Conservation (phyloP, 2,888 invertebrate species). For the Luperina testacea region DNA sequence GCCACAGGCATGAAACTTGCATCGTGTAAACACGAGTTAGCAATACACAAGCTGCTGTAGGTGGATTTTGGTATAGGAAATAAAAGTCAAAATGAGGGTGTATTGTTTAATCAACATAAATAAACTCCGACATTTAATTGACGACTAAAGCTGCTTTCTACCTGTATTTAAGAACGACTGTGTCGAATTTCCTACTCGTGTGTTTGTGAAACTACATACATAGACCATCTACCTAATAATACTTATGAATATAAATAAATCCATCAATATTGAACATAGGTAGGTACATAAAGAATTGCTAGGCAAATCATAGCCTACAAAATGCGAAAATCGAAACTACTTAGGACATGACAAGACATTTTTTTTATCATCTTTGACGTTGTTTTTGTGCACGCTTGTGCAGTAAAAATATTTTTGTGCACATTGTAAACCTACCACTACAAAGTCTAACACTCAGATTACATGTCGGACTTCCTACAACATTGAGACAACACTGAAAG, state of each 20-base stretch:
- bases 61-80: not conserved
- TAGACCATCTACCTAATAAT: constrained; percentile 1
- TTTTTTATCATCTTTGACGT: not conserved
- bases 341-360: not conserved
- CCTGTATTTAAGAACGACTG: constrained; percentile 41
- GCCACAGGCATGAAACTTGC: not conserved
- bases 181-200: constrained; percentile 49
- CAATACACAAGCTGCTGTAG: too few species aligned
- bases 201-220: constrained; percentile 52
- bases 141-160: constrained; percentile 58
- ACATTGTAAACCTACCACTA: constrained; percentile 35
- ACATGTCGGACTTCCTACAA: constrained; percentile 40
- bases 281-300: not conserved
- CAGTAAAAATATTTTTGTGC: constrained; percentile 49
- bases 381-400: constrained; percentile 47
- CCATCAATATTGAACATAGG: not conserved
- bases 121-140: constrained; percentile 58
- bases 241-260: not conserved
- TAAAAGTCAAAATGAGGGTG: constrained; percentile 51
- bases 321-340: constrained; percentile 19
- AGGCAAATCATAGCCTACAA: constrained; percentile 28
- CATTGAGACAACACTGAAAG: constrained; percentile 50
- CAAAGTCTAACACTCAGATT: constrained; percentile 33
- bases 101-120: constrained; percentile 64
- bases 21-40: not conserved